Percentiles rank a stretch among this genome's conserved stretches.
phyloP scores from a whole-genome alignment of 2,797 vertebrate species.

The Notolepis coatsorum region DNA sequence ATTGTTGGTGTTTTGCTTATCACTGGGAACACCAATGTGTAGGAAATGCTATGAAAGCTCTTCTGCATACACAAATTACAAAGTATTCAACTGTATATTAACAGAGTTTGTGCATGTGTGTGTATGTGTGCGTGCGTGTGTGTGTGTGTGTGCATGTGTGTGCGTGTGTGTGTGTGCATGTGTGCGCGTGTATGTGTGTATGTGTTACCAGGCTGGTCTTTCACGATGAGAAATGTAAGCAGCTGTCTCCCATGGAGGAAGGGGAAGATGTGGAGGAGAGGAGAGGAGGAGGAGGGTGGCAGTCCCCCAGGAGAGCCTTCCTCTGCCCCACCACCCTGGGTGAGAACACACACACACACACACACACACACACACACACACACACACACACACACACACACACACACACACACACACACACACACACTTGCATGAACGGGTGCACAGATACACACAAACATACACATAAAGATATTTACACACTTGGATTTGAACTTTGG shows the following conservation, averaged over 20 bases:
- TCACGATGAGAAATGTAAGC: constrained; percentile 93
- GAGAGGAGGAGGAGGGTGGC: constrained; percentile 78
- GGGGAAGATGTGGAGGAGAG: constrained; percentile 77
- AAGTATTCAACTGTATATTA: too few species aligned
- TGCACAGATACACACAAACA: too few species aligned
- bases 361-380: not conserved
- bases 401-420: not conserved
- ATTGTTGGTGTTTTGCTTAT: too few species aligned
- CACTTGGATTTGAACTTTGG: too few species aligned
- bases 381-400: not conserved
- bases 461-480: not conserved
- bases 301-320: constrained; percentile 91
- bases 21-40: too few species aligned
- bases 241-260: constrained; percentile 88
- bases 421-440: too few species aligned
- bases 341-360: constrained; percentile 52
- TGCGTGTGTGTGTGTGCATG: constrained; percentile 4
- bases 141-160: not conserved
- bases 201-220: constrained; percentile 86
- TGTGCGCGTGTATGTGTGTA: constrained; percentile 28
- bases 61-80: too few species aligned
- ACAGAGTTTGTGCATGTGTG: not conserved
- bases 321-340: constrained; percentile 92
- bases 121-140: not conserved
- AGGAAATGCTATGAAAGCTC: too few species aligned